Conservation (phyloP, 2,888 invertebrate genomes). For the Graphium colonna region DNA sequence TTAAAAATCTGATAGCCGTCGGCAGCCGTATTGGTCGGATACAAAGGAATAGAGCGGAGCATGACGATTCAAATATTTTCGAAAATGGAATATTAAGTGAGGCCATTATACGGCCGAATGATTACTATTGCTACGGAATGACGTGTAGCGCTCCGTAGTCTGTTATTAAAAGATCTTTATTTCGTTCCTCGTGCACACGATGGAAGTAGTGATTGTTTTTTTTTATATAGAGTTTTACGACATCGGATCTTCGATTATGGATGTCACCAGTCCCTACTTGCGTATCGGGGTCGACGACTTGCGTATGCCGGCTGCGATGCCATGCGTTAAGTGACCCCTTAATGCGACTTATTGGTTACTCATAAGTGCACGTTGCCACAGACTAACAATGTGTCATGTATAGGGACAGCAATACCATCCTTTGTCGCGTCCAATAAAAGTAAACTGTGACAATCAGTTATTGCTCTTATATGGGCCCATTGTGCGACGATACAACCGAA, state of each 20-base stretch:
- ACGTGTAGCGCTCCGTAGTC: slow-evolving; percentile 32
- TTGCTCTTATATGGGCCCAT: slow-evolving; percentile 42
- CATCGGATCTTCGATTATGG: slow-evolving; percentile 37
- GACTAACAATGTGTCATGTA: slow-evolving; percentile 34
- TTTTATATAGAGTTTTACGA: too few species aligned
- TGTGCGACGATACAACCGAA: slow-evolving; percentile 40
- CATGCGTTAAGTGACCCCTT: slow-evolving; percentile 73
- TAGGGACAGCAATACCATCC: slow-evolving; percentile 24
- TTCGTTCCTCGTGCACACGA: slow-evolving; percentile 25
- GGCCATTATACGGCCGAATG: slow-evolving; percentile 72
- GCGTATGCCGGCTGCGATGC: slow-evolving; percentile 61
- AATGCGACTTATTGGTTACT: slow-evolving; percentile 74
- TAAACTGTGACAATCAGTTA: slow-evolving; percentile 33
- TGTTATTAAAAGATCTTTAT: slow-evolving; percentile 60
- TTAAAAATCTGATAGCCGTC: slow-evolving; percentile 67
- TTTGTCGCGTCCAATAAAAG: slow-evolving; percentile 27
- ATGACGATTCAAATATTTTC: slow-evolving; percentile 78
- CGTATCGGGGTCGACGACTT: slow-evolving; percentile 70
- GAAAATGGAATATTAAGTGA: slow-evolving; percentile 79
- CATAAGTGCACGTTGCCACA: slow-evolving; percentile 61
- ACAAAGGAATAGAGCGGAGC: slow-evolving; percentile 75
- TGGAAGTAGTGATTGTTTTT: slow-evolving; percentile 21
- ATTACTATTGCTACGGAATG: slow-evolving; percentile 61
- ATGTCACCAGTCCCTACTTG: slow-evolving; percentile 53
- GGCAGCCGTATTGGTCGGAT: slow-evolving; percentile 56